Base-by-base conservation (phyloP, 2,888 invertebrate species). In the Pantelozetes paolii region DNA sequence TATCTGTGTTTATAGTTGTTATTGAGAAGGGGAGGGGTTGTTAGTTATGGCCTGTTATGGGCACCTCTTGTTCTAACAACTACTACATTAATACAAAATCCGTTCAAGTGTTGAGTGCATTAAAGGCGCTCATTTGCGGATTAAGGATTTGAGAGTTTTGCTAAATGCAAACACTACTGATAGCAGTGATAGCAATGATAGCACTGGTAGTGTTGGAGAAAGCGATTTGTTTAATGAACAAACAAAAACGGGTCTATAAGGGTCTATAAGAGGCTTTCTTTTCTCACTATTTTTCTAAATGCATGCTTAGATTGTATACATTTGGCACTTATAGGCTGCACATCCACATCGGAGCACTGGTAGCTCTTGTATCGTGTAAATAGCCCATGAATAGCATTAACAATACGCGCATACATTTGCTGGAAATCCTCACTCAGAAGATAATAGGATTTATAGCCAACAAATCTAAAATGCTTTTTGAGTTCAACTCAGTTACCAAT, bases 171-270 rank as follows among this genome's bases (percentile, higher is more conserved):
- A 69, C 42, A 69, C 69, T 69, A 40, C 26, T 36, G 32, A 64
- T 36, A 20, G 57, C 54, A 54, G 23, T 23, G 54, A 54, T 59
- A 59, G 28, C 30, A n/a, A 30, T 59, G 59, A 59, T 32, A 64
- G n/a, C 36, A 64, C n/a, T 36, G 36, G 11, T 64, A 64, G 62
- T 20, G 23, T 6, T 54, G 23, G 45, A 18, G 69, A 69, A 42
- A 69, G 69, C 69, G 69, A 69, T 69, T 69, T 69, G 69, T 69
- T 69, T 69, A 69, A 69, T 69, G 69, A 69, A 69, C 69, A 69
- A 69, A 69, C 69, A 69, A 69, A 69, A 69, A 69, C 69, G 26
- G 42, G 40, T 69, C 69, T 23, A 18, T n/a, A n/a, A n/a, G n/a
- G n/a, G n/a, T 57, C 57, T 23, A 9, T 69, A 69, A 69, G 69